Percentiles rank a stretch among this genome's conserved stretches.
phyloP scores from a whole-genome alignment of 2,113 vertebrate species.

The Archocentrus centrarchus region DNA sequence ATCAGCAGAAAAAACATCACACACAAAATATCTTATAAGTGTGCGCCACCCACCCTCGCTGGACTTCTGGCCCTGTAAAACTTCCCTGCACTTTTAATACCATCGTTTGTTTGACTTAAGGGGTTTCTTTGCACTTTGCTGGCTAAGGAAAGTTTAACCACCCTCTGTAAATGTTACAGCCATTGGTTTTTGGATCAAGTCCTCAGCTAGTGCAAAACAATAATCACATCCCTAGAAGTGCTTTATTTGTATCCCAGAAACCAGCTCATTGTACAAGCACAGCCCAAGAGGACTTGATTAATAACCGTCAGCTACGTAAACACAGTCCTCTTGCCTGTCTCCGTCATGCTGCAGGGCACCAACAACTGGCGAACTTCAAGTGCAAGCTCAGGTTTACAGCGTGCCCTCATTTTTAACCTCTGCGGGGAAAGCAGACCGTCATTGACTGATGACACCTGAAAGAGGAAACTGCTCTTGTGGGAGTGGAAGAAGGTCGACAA shows the following conservation, averaged over 20 bases:
- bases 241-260: constrained; percentile 43
- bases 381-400: constrained; percentile 58
- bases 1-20: constrained; percentile 73
- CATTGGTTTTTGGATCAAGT: constrained; percentile 26
- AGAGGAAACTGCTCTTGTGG: constrained; percentile 49
- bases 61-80: constrained; percentile 40
- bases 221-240: constrained; percentile 11
- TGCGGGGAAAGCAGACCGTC: constrained; percentile 19
- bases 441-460: constrained; percentile 58
- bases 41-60: constrained; percentile 41
- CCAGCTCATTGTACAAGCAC: neutral
- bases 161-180: constrained; percentile 47
- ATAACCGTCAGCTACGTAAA: constrained; percentile 62
- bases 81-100: constrained; percentile 37
- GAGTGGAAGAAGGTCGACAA: neutral
- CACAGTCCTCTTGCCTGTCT: constrained; percentile 26
- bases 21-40: constrained; percentile 55
- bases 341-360: constrained; percentile 29
- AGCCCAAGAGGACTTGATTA: constrained; percentile 59
- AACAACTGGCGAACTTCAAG: constrained; percentile 6
- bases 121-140: constrained; percentile 58
- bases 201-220: constrained; percentile 18
- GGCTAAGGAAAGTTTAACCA: constrained; percentile 32
- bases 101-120: constrained; percentile 36
- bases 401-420: constrained; percentile 31